Percentiles rank a stretch among this genome's conserved stretches.
These are phyloP conservation scores for Thereva unica DNA, from an alignment of 2,888 invertebrate species.

Conservation along the genomic window DNA sequence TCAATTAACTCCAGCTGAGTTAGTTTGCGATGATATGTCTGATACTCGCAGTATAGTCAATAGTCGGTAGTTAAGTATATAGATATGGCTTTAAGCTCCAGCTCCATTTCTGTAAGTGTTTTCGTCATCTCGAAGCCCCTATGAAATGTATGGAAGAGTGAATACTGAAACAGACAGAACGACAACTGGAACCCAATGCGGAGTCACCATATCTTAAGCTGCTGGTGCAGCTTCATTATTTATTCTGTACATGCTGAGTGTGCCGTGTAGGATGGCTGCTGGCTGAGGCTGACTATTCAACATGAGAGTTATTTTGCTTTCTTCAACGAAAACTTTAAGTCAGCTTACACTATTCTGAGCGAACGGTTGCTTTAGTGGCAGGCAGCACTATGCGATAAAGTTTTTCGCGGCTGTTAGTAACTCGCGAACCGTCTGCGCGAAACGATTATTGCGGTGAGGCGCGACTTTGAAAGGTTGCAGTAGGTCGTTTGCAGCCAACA, in stretches of 20 bases:
- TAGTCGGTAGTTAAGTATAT: too few species aligned
- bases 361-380: slow-evolving; percentile 27
- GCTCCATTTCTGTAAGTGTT: too few species aligned
- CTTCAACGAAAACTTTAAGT: slow-evolving; percentile 20
- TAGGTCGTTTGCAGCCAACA: neutral
- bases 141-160: too few species aligned
- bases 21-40: too few species aligned
- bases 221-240: slow-evolving; percentile 25
- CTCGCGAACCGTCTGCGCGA: slow-evolving; percentile 37
- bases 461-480: neutral
- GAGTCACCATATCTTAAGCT: slow-evolving; percentile 12
- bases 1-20: too few species aligned
- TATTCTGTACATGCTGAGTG: slow-evolving; percentile 30
- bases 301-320: slow-evolving; percentile 21
- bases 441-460: slow-evolving; percentile 30
- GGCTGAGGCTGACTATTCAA: too few species aligned
- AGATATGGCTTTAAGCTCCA: too few species aligned
- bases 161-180: neutral
- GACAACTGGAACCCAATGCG: neutral
- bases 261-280: slow-evolving; percentile 29
- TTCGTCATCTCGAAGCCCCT: too few species aligned
- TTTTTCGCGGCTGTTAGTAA: slow-evolving; percentile 32
- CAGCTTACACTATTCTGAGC: slow-evolving; percentile 13
- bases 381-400: slow-evolving; percentile 32
- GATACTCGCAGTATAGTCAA: too few species aligned